These are phyloP conservation scores for Ploceus nigricollis DNA, from an alignment of 2,113 vertebrate species.

Conservation along the genomic window DNA sequence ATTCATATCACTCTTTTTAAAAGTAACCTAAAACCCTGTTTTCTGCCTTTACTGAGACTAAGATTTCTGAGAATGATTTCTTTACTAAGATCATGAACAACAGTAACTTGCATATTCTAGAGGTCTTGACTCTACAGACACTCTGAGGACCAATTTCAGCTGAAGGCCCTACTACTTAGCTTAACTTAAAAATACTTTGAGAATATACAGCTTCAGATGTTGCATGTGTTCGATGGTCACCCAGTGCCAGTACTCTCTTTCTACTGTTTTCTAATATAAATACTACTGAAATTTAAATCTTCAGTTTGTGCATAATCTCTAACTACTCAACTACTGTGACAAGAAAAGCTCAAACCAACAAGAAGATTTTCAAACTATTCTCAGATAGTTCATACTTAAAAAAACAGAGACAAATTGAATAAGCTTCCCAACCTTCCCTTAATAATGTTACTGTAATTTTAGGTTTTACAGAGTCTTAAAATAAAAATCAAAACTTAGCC, in stretches of 20 bases:
- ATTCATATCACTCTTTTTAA: background rate
- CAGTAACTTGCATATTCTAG: background rate
- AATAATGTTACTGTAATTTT: background rate
- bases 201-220: background rate
- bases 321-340: background rate
- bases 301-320: background rate
- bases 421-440: background rate
- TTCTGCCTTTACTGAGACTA: background rate
- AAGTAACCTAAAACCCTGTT: background rate
- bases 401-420: background rate
- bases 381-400: background rate
- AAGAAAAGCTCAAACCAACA: background rate
- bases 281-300: background rate
- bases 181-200: background rate
- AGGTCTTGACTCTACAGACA: background rate
- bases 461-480: background rate
- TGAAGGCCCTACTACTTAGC: background rate
- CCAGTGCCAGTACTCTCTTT: background rate
- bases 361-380: background rate
- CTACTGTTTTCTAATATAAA: background rate
- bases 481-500: background rate
- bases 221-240: accelerated
- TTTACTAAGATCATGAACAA: background rate
- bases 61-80: too few species aligned
- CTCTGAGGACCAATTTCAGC: background rate